Percentiles rank a stretch among this genome's conserved stretches.
These are phyloP conservation scores for Prenolepis imparis DNA, from an alignment of 2,888 invertebrate genomes.

Conservation along the genomic window DNA sequence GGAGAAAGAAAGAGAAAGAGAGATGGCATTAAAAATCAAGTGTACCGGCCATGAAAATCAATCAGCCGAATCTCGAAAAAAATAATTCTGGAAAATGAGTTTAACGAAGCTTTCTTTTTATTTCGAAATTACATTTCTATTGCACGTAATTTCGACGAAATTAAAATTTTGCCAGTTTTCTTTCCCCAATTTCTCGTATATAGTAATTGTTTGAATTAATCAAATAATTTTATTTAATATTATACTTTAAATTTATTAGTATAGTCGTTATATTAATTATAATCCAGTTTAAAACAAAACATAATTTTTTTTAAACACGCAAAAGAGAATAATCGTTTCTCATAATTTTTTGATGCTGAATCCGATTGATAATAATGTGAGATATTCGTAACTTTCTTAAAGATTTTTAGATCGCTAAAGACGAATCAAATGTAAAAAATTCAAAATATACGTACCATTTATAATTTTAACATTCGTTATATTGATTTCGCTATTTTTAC, in stretches of 20 bases:
- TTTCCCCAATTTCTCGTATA: neutral
- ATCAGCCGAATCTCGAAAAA: conserved; percentile 45
- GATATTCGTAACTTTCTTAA: too few species aligned
- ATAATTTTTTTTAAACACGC: neutral
- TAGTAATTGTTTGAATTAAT: neutral
- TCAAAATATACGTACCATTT: too few species aligned
- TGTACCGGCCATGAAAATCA: conserved; percentile 54
- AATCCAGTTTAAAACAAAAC: too few species aligned
- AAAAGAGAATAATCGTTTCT: too few species aligned
- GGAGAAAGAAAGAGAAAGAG: neutral
- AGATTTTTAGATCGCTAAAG: too few species aligned
- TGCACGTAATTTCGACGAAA: neutral
- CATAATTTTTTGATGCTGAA: too few species aligned
- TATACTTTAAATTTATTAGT: neutral
- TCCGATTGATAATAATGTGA: too few species aligned
- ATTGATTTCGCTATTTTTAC: too few species aligned
- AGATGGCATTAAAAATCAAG: conserved; percentile 50
- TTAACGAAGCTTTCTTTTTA: neutral
- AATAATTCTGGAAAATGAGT: too few species aligned
- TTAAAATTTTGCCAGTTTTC: neutral
- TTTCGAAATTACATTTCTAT: conserved; percentile 1
- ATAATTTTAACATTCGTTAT: too few species aligned
- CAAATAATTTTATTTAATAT: neutral
- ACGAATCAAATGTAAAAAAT: too few species aligned
- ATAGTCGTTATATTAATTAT: neutral